Evolutionary conservation across 2,113 vertebrate species (phyloP), one percentile per base, ranked within the genome.

Genomic region (Clarias macrocephalus): DNA sequence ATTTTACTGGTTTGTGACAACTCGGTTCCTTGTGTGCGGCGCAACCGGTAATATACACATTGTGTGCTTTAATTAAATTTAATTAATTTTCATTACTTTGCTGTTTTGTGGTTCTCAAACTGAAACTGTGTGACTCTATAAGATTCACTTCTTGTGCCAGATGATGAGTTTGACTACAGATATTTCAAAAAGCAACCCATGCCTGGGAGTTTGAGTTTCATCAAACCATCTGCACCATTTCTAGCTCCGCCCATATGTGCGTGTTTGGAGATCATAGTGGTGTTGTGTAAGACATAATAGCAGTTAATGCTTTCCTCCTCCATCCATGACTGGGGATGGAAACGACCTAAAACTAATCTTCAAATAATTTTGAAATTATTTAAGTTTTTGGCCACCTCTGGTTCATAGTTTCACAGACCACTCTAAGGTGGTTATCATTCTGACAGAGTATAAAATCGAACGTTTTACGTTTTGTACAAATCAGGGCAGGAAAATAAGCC

Each of bases 361-460:
- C 2, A 21, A 76, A 54, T n/a, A 30, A 79, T 59, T 9, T 1
- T 80, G 56, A 79, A 30, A 18, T 12, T 37, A 37, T 37, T 37
- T 37, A 21, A 12, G 18, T 13, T 80, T 19, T 15, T 30, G 28
- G 11, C 79, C 57, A 15, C 42, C 30, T 33, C 30, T 23, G 33
- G 42, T 81, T 81, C 79, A 81, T 37, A 81, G 42, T 57, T 86
- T 62, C n/a, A 37, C 56, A 80, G 66, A 86, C 48, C 85, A 33
- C 75, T 18, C 60, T 9, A 18, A 11, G n/a, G 83, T 75, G 70
- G 56, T 85, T 75, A 62, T 42, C 56, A 60, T 59, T 59, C 60
- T 28, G 42, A 83, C 30, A 9, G n/a, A 66, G 18, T 37, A 23
- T 16, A 80, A 80, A 80, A 59, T 59, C 28, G 4, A 23, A 37